Evolutionary conservation across 2,888 invertebrate species (phyloP).

Genomic region (Harpalus rufipes): DNA sequence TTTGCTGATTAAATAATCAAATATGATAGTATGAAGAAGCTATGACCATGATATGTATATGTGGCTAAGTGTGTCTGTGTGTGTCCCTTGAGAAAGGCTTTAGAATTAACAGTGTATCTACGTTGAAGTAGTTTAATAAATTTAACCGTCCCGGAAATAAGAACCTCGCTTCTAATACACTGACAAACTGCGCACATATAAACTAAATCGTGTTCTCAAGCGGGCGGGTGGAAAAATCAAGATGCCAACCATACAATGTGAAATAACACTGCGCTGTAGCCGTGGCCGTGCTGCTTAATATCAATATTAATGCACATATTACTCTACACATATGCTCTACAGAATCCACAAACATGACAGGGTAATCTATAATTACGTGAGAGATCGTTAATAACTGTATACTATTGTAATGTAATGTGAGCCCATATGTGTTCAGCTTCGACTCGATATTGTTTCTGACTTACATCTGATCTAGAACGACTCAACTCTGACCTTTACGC

Average conservation of each 20-base stretch:
- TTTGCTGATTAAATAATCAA: neutral
- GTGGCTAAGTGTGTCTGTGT: neutral
- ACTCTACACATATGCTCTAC: constrained; percentile 10
- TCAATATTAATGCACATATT: constrained; percentile 51
- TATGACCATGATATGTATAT: neutral
- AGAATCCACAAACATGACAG: constrained; percentile 45
- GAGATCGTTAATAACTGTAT: constrained; percentile 43
- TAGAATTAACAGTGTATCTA: constrained; percentile 47
- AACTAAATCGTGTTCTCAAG: constrained; percentile 54
- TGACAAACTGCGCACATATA: constrained; percentile 62
- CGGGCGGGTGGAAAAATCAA: constrained; percentile 50
- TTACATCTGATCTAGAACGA: constrained; percentile 26
- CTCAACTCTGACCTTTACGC: constrained; percentile 29
- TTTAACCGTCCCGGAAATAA: constrained; percentile 64
- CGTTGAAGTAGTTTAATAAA: constrained; percentile 55
- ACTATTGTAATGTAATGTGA: constrained; percentile 5
- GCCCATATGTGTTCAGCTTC: neutral
- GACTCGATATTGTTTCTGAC: constrained; percentile 10
- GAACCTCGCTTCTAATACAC: constrained; percentile 57
- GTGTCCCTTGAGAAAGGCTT: constrained; percentile 22
- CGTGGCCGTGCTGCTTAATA: constrained; percentile 28
- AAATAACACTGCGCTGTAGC: constrained; percentile 33
- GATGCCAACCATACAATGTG: constrained; percentile 54
- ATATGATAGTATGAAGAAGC: neutral
- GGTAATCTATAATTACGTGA: constrained; percentile 52